Percentiles rank a stretch among this genome's conserved stretches.
Conservation (phyloP, 53 echinoderm and acorn worm genomes). For the Echinarachnius parma region DNA sequence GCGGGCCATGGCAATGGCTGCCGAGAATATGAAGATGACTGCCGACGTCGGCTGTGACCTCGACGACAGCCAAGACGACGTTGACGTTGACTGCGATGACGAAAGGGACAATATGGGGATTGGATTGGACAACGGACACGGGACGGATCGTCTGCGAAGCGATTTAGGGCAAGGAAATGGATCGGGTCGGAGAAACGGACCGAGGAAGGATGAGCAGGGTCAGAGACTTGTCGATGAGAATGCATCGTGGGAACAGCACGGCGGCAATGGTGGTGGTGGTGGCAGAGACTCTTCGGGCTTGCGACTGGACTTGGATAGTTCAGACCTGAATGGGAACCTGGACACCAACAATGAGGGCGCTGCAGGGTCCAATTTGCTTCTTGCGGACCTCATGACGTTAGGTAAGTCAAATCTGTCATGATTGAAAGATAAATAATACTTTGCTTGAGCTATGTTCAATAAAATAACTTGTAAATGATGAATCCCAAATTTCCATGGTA, state of each 20-base stretch:
- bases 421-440: no score
- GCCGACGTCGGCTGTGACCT: slow-evolving; percentile 1
- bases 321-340: slow-evolving; percentile 27
- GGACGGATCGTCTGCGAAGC: not conserved
- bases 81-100: not conserved
- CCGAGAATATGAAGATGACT: slow-evolving; percentile 47
- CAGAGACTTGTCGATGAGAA: no score
- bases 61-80: not conserved
- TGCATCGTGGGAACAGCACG: not conserved
- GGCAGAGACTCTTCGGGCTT: not conserved
- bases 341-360: not conserved
- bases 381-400: slow-evolving; percentile 31
- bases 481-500: no score
- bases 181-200: no score
- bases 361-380: slow-evolving; percentile 22
- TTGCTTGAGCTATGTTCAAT: no score
- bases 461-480: no score
- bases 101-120: not conserved
- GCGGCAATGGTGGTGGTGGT: not conserved
- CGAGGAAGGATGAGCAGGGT: no score
- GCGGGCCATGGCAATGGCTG: slow-evolving; percentile 37
- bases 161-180: no score
- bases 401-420: not conserved
- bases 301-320: slow-evolving; percentile 2
- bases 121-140: not conserved